These are phyloP conservation scores for Lacerta agilis DNA, from an alignment of 2,797 vertebrate species.

Conservation along the genomic window DNA sequence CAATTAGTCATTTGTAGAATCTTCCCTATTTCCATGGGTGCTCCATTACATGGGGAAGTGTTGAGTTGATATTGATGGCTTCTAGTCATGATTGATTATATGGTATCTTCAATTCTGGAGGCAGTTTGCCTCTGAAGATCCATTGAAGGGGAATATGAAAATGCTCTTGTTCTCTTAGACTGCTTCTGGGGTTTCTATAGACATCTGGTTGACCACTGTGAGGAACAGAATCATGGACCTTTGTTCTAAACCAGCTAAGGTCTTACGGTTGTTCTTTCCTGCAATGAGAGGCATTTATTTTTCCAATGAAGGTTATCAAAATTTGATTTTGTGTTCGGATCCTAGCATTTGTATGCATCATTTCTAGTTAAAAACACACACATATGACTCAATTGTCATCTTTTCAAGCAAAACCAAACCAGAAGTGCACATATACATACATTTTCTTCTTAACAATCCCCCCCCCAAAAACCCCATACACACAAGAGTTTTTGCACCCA, in stretches of 20 bases:
- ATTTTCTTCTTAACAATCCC: background rate
- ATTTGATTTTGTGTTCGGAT: background rate
- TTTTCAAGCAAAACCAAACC: background rate
- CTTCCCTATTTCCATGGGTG: background rate
- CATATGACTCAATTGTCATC: background rate
- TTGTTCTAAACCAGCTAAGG: too few relatives aligned
- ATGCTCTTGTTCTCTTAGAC: too few relatives aligned
- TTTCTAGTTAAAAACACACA: background rate
- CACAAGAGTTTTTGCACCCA: background rate
- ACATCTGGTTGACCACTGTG: too few relatives aligned
- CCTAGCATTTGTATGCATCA: background rate
- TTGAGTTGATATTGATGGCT: too few relatives aligned
- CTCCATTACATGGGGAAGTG: background rate
- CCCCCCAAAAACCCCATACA: background rate
- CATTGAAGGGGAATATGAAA: too few relatives aligned
- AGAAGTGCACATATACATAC: background rate
- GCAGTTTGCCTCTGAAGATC: too few relatives aligned
- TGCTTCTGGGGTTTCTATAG: too few relatives aligned
- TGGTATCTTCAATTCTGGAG: too few relatives aligned
- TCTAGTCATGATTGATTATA: too few relatives aligned
- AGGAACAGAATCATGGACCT: too few relatives aligned
- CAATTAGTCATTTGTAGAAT: background rate
- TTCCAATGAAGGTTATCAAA: background rate
- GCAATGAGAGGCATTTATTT: background rate
- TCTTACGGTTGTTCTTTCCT: background rate